Conservation (phyloP, 1,140 invertebrate species). For the Triops longicaudatus region DNA sequence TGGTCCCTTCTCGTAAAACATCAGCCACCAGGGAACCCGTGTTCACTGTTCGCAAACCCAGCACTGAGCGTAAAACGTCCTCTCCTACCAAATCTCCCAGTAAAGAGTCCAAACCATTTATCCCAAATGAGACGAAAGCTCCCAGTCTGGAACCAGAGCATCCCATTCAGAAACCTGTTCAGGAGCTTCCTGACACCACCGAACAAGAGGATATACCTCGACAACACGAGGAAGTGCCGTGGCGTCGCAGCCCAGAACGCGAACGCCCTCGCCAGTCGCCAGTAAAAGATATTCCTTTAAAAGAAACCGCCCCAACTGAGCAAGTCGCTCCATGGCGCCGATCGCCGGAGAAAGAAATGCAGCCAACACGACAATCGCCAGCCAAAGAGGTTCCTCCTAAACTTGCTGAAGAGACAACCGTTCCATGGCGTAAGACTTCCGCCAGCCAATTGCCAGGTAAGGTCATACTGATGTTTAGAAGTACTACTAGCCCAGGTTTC, state of each 20-base stretch:
- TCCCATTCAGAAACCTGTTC: too few species aligned
- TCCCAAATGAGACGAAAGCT: too few species aligned
- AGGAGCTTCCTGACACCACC: too few species aligned
- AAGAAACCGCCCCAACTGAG: background rate
- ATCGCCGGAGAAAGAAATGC: constrained; percentile 10
- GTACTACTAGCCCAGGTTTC: too few species aligned
- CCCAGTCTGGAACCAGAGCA: too few species aligned
- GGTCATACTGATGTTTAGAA: too few species aligned
- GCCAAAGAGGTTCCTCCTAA: background rate
- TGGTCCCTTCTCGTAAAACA: too few species aligned
- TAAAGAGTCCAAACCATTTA: too few species aligned
- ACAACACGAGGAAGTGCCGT: background rate
- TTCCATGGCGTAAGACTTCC: constrained; percentile 16
- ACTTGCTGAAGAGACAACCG: background rate
- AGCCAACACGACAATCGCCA: background rate
- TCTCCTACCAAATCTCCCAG: too few species aligned
- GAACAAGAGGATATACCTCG: background rate
- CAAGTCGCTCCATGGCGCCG: constrained; percentile 17
- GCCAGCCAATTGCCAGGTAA: background rate
- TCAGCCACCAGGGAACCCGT: too few species aligned
- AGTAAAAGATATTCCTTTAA: background rate
- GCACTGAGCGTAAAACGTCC: too few species aligned
- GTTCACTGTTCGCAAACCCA: too few species aligned
- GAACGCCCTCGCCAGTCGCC: background rate
- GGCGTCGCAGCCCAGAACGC: background rate